Evolutionary conservation across 2,888 invertebrate genomes (phyloP).

Genomic region (Leucoma salicis): DNA sequence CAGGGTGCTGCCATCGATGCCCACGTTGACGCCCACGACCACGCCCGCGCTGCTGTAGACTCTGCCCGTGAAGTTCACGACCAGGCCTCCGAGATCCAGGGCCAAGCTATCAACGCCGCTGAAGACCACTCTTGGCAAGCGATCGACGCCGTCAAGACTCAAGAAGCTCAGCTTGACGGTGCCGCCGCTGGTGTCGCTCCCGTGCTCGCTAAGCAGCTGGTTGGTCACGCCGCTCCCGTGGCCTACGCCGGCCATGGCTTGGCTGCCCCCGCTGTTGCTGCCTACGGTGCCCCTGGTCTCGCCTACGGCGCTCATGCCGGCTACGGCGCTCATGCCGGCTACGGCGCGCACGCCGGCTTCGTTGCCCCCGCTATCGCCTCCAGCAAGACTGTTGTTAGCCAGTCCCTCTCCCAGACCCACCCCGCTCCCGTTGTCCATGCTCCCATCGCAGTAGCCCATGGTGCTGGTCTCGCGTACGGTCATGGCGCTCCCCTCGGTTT

Average conservation of each 20-base stretch:
- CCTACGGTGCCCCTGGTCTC: slow-evolving; percentile 34
- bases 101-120: slow-evolving; percentile 73
- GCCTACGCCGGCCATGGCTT: slow-evolving; percentile 33
- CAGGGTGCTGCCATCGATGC: slow-evolving; percentile 73
- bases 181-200: slow-evolving; percentile 74
- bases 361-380: slow-evolving; percentile 43
- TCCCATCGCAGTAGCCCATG: slow-evolving; percentile 35
- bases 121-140: slow-evolving; percentile 76
- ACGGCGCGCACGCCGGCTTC: slow-evolving; percentile 32
- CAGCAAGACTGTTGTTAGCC: slow-evolving; percentile 57
- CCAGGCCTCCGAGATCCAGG: slow-evolving; percentile 72
- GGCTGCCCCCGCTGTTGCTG: slow-evolving; percentile 35
- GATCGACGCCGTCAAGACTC: slow-evolving; percentile 71
- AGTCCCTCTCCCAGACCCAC: slow-evolving; percentile 67
- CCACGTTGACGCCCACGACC: slow-evolving; percentile 71
- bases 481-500: slow-evolving; percentile 37
- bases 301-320: slow-evolving; percentile 32
- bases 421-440: slow-evolving; percentile 52
- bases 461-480: slow-evolving; percentile 40
- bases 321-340: slow-evolving; percentile 37
- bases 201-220: slow-evolving; percentile 69
- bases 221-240: slow-evolving; percentile 52
- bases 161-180: slow-evolving; percentile 68
- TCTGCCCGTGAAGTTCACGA: slow-evolving; percentile 71
- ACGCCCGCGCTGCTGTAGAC: slow-evolving; percentile 70